Percentiles rank a stretch among this genome's conserved stretches.
Conservation (phyloP, 2,797 vertebrate species). For the Prunella strophiata region DNA sequence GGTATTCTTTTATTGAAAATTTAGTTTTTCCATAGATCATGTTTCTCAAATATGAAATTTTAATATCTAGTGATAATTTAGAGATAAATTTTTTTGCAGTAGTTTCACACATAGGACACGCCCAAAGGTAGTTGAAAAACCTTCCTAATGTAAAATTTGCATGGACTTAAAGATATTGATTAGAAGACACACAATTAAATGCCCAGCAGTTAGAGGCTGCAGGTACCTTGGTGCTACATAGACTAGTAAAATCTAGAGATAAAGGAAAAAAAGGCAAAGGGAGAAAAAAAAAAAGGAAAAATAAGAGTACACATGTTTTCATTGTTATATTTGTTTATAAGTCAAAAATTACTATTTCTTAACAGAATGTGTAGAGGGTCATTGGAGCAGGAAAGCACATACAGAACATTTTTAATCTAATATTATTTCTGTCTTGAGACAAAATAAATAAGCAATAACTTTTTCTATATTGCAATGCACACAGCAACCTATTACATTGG, state of each 20-base stretch:
- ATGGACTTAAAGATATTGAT: neutral
- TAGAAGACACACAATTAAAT: neutral
- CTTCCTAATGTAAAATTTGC: neutral
- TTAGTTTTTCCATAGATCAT: neutral
- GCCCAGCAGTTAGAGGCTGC: neutral
- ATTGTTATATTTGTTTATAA: neutral
- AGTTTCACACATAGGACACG: neutral
- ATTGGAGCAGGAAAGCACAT: neutral
- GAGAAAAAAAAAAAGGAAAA: neutral
- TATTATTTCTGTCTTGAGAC: neutral
- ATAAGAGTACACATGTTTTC: neutral
- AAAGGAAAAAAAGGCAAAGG: neutral
- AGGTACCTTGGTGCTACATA: neutral
- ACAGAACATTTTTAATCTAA: neutral
- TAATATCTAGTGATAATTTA: neutral
- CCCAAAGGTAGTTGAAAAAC: neutral
- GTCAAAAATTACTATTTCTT: neutral
- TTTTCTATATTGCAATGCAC: neutral
- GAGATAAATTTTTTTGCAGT: neutral
- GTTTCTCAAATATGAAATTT: constrained; percentile 1
- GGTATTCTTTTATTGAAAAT: neutral
- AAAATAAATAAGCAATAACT: neutral
- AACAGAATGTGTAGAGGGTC: neutral
- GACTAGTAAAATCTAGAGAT: neutral
- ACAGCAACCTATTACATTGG: neutral